These are phyloP conservation scores for Eueremaeus valkanovi DNA, from an alignment of 2,888 invertebrate genomes.

Conservation along the genomic window DNA sequence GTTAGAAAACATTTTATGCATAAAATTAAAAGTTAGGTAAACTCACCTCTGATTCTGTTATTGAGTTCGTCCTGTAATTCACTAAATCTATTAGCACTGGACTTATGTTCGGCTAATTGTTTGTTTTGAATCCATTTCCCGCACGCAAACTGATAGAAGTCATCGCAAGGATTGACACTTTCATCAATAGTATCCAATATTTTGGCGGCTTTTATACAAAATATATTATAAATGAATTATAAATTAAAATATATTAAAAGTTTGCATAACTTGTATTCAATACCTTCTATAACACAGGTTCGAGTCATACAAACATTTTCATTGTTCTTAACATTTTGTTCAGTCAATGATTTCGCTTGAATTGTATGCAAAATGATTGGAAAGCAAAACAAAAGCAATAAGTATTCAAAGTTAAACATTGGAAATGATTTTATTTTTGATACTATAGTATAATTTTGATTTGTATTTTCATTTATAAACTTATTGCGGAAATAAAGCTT, in stretches of 20 bases:
- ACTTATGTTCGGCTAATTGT: not conserved
- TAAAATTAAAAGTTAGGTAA: not conserved
- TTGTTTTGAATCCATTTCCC: conserved; percentile 63
- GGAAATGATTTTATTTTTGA: no score
- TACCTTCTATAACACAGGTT: conserved; percentile 2
- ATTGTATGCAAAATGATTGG: no score
- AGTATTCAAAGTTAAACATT: no score
- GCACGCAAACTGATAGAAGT: conserved; percentile 75
- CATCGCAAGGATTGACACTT: conserved; percentile 70
- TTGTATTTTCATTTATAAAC: no score
- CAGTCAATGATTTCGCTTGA: no score
- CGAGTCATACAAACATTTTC: not conserved
- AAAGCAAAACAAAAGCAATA: no score
- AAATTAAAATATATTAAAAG: not conserved
- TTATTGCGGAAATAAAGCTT: no score
- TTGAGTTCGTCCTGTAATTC: not conserved
- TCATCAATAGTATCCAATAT: conserved; percentile 68
- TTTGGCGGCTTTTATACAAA: conserved; percentile 69
- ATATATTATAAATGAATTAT: not conserved
- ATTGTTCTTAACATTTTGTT: no score
- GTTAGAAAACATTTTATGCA: no score
- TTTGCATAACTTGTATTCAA: not conserved
- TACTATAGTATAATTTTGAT: no score
- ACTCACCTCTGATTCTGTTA: not conserved
- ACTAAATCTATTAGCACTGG: not conserved